Evolutionary conservation across 2,113 vertebrate species (phyloP).

Genomic region (Sinocyclocheilus anophthalmus): DNA sequence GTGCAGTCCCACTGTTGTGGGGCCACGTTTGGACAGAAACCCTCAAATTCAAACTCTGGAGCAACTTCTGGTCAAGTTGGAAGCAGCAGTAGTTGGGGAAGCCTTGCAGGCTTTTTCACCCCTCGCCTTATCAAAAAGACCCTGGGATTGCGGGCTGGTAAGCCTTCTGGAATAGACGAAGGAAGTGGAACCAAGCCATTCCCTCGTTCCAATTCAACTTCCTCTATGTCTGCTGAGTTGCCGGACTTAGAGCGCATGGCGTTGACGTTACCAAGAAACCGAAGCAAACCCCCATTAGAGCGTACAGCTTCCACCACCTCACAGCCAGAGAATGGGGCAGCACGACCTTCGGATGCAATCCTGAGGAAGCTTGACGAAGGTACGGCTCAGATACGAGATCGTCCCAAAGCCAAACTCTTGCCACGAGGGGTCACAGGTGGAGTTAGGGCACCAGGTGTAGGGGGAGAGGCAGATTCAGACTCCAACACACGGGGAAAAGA

Average conservation of each 20-base stretch:
- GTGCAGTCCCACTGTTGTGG: constrained; percentile 88
- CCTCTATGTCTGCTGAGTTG: constrained; percentile 96
- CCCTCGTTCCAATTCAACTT: constrained; percentile 97
- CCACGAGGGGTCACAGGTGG: constrained; percentile 77
- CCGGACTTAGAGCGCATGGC: constrained; percentile 97
- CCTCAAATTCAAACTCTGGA: constrained; percentile 72
- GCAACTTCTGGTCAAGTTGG: constrained; percentile 76
- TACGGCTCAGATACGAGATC: constrained; percentile 86
- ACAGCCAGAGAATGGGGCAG: constrained; percentile 87
- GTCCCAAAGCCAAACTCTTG: constrained; percentile 93
- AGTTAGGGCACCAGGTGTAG: constrained; percentile 73
- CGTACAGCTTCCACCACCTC: constrained; percentile 90
- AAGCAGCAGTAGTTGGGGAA: constrained; percentile 87
- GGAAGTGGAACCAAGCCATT: constrained; percentile 85
- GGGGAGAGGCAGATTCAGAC: constrained; percentile 67
- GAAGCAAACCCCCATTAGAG: constrained; percentile 91
- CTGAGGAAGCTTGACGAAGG: constrained; percentile 88
- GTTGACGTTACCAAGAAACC: constrained; percentile 95
- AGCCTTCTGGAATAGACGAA: constrained; percentile 84
- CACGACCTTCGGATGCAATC: constrained; percentile 76
- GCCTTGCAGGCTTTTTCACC: constrained; percentile 96
- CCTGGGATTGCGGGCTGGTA: constrained; percentile 90
- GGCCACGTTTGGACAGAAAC: constrained; percentile 87
- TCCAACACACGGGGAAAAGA: constrained; percentile 73
- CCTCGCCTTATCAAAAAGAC: constrained; percentile 99